A percentile compares a stretch with the other conserved stretches of the same genome.
Evolutionary conservation across 1,140 invertebrate genomes (phyloP).

Genomic region (Drosophila eugracilis): DNA sequence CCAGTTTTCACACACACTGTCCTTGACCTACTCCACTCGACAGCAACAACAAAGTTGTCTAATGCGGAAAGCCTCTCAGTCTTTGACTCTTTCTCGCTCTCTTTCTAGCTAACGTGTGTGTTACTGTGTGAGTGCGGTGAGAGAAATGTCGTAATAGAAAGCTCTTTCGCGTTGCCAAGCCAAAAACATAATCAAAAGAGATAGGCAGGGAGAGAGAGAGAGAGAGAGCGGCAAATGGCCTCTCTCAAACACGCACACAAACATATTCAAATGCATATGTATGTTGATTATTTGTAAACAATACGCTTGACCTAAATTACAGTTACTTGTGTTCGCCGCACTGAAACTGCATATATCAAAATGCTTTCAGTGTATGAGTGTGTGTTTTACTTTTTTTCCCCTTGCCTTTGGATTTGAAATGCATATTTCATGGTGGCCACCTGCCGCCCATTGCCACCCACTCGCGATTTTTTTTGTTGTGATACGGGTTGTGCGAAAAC

Average conservation of each 20-base stretch:
- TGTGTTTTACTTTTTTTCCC: constrained; percentile 40
- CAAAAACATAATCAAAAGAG: constrained; percentile 56
- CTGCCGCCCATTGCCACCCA: constrained; percentile 43
- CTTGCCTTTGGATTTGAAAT: constrained; percentile 64
- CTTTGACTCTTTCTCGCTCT: constrained; percentile 37
- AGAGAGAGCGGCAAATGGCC: constrained; percentile 18
- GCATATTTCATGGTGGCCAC: constrained; percentile 66
- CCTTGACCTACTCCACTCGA: constrained; percentile 85
- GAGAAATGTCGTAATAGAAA: constrained; percentile 77
- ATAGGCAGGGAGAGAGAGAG: too few species aligned
- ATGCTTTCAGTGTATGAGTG: constrained; percentile 30
- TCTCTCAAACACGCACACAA: constrained; percentile 22
- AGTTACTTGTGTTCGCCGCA: constrained; percentile 64
- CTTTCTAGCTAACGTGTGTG: background rate
- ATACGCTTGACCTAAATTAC: constrained; percentile 85
- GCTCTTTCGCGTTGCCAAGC: constrained; percentile 73
- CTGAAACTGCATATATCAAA: too few species aligned
- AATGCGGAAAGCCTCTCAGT: constrained; percentile 64
- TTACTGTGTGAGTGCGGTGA: constrained; percentile 20
- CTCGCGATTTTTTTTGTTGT: constrained; percentile 9
- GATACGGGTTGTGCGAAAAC: constrained; percentile 14
- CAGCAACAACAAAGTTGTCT: constrained; percentile 67
- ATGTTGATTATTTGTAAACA: constrained; percentile 84
- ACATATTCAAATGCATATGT: constrained; percentile 34
- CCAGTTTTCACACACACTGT: constrained; percentile 84